phyloP scores from a whole-genome alignment of 2,888 invertebrate genomes.

The Mythimna lalbum region DNA sequence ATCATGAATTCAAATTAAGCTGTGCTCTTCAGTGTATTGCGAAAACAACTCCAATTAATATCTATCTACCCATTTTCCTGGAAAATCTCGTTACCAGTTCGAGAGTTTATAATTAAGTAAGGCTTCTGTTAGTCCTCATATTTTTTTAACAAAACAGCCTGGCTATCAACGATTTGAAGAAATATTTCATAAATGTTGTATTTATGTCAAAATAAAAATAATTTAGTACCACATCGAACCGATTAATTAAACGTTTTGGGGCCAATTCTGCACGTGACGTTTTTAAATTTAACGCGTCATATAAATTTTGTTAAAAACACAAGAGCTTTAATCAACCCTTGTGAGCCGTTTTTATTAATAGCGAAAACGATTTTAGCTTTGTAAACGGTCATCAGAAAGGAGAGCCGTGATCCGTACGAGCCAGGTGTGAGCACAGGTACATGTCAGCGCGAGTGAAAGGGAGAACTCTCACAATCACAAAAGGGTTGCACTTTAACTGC shows the following conservation, averaged over 20 bases:
- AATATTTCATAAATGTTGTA: neutral
- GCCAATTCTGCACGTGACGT: constrained; percentile 23
- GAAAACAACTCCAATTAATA: constrained; percentile 1
- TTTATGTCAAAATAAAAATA: neutral
- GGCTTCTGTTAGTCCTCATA: neutral
- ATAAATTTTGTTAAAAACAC: constrained; percentile 41
- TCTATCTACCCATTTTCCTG: neutral
- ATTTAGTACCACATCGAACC: constrained; percentile 5
- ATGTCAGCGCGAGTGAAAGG: constrained; percentile 52
- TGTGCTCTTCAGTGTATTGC: neutral
- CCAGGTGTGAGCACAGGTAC: constrained; percentile 58
- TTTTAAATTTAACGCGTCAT: constrained; percentile 38
- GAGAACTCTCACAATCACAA: constrained; percentile 65
- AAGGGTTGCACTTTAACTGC: constrained; percentile 75
- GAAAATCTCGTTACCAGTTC: neutral
- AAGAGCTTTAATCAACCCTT: constrained; percentile 61
- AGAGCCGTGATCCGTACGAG: constrained; percentile 19
- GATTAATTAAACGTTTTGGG: constrained; percentile 19
- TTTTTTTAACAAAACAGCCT: neutral
- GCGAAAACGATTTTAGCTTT: constrained; percentile 47
- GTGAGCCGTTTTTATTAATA: constrained; percentile 61
- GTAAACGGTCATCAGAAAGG: constrained; percentile 38
- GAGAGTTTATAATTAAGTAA: neutral
- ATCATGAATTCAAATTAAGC: neutral
- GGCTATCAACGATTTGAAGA: neutral